Percentiles rank a stretch among this genome's conserved stretches.
phyloP scores from a whole-genome alignment of 1,140 invertebrate genomes.

The Euglossa dilemma region DNA sequence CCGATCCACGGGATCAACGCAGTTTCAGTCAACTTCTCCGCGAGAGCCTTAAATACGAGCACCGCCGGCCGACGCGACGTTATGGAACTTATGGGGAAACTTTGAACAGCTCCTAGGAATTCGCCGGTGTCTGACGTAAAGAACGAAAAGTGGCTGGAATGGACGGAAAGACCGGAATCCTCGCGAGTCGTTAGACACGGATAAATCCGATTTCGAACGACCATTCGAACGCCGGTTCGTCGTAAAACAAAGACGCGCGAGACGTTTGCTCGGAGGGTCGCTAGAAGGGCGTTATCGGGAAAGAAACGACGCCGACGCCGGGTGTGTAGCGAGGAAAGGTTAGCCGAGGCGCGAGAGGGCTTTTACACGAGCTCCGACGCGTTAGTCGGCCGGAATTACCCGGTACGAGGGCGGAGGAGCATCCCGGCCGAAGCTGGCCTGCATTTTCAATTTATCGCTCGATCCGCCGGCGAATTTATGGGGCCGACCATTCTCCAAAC shows the following conservation, averaged over 20 bases:
- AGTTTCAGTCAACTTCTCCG: constrained; percentile 1
- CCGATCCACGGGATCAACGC: constrained; percentile 27
- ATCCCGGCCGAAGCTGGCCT: constrained; percentile 20
- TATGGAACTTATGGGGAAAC: constrained; percentile 40
- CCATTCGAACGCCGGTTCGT: no score
- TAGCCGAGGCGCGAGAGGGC: neutral
- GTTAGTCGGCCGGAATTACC: constrained; percentile 18
- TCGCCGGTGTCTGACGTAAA: neutral
- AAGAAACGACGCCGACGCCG: constrained; percentile 37
- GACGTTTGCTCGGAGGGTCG: constrained; percentile 36
- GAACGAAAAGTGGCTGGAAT: neutral
- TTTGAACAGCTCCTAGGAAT: constrained; percentile 24
- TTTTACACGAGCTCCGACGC: constrained; percentile 3
- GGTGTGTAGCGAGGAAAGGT: neutral
- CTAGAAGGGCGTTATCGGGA: constrained; percentile 3
- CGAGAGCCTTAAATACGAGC: constrained; percentile 53
- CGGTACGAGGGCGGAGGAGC: neutral
- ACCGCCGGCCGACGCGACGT: constrained; percentile 11
- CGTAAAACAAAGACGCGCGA: no score
- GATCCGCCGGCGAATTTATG: constrained; percentile 73
- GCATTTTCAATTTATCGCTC: constrained; percentile 76
- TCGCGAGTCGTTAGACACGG: neutral
- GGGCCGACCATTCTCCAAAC: constrained; percentile 39
- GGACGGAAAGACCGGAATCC: neutral
- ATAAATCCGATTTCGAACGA: constrained; percentile 4